Conservation (phyloP, 2,888 invertebrate genomes). For the Megamerina dolium region DNA sequence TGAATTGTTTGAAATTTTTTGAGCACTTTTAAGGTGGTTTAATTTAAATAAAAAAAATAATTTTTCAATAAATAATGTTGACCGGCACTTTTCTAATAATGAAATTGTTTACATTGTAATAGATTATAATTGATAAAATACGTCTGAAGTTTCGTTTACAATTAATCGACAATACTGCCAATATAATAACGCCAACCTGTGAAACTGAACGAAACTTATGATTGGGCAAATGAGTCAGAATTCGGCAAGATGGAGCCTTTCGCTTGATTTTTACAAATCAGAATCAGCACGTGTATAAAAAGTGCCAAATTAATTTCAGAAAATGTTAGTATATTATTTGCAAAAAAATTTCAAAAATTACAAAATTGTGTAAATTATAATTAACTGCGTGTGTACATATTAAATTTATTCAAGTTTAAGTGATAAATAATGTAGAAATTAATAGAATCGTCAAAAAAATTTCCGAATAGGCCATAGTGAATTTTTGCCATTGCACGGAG, state of each 20-base stretch:
- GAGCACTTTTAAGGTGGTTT: too few relatives aligned
- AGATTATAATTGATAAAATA: too few relatives aligned
- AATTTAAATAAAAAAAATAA: too few relatives aligned
- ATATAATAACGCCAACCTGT: constrained; percentile 18
- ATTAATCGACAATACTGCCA: constrained; percentile 18
- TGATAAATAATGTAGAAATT: constrained; percentile 22
- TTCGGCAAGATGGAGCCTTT: constrained; percentile 49
- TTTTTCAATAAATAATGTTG: too few relatives aligned
- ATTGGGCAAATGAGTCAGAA: constrained; percentile 36
- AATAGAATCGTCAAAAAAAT: constrained; percentile 16
- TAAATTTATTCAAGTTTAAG: constrained; percentile 21
- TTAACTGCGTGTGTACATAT: constrained; percentile 15
- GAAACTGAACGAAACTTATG: constrained; percentile 27
- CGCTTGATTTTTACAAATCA: constrained; percentile 50
- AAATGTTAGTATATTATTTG: constrained; percentile 46
- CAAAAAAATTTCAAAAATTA: constrained; percentile 16
- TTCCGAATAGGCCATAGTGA: too few relatives aligned
- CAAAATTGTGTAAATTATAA: constrained; percentile 11
- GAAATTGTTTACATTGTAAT: too few relatives aligned
- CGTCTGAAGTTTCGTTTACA: too few relatives aligned
- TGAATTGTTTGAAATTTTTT: too few relatives aligned
- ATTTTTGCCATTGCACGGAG: too few relatives aligned
- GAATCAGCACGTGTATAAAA: constrained; percentile 50
- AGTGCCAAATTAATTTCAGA: constrained; percentile 50
- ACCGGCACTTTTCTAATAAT: too few relatives aligned